Percentiles rank a stretch among this genome's conserved stretches.
Conservation (phyloP, 2,113 vertebrate genomes). For the Acanthisitta chloris region DNA sequence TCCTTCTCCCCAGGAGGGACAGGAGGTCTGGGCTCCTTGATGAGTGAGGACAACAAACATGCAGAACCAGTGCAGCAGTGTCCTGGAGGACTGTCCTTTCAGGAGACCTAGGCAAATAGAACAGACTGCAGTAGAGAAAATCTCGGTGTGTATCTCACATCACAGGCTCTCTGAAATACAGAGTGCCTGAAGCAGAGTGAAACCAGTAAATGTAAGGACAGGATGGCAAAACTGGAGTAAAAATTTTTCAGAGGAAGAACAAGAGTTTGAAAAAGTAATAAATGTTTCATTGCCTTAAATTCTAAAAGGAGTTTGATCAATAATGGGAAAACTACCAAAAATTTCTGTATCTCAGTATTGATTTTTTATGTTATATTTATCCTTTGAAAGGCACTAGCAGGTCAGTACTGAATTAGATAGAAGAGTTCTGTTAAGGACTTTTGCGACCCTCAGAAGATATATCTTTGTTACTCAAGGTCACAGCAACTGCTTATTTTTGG, state of each 20-base stretch:
- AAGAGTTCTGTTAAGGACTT: neutral
- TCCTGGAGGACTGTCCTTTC: neutral
- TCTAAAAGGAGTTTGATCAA: conserved; percentile 6
- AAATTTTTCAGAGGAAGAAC: neutral
- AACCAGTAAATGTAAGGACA: neutral
- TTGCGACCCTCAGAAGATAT: neutral
- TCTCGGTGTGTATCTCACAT: neutral
- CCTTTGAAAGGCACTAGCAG: neutral
- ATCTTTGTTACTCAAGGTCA: neutral
- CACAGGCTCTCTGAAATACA: neutral
- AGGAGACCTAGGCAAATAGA: neutral
- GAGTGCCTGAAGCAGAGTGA: neutral
- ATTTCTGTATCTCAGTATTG: neutral
- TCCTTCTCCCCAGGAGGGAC: neutral
- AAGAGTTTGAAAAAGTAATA: neutral
- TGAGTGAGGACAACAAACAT: neutral
- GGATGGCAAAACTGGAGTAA: neutral
- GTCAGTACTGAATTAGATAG: neutral
- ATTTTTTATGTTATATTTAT: conserved; percentile 8
- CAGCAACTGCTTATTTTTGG: neutral
- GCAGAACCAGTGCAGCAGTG: neutral
- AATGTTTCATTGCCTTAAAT: neutral
- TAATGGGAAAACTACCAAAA: conserved; percentile 17
- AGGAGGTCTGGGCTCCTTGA: neutral
- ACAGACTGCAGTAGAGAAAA: neutral